Evolutionary conservation across 1,140 invertebrate species (phyloP).

Genomic region (Lucilia cuprina): DNA sequence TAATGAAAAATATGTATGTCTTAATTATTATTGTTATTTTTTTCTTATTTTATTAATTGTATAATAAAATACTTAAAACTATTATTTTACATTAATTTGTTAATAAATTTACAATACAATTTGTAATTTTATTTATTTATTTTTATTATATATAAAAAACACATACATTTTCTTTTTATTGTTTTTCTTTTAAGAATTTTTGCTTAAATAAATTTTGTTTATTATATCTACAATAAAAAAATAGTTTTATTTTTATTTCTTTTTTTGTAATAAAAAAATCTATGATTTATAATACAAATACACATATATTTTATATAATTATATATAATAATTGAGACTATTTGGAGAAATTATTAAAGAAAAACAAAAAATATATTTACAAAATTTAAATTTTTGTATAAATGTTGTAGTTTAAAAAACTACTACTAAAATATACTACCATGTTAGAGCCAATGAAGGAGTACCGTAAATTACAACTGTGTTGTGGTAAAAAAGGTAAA

Average conservation of each 20-base stretch:
- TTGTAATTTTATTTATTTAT: background rate
- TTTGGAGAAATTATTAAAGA: background rate
- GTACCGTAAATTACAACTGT: background rate
- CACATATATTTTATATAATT: background rate
- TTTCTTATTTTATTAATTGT: background rate
- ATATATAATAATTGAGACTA: conserved; percentile 31
- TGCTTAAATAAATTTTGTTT: conserved; percentile 2
- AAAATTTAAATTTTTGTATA: background rate
- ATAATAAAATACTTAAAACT: conserved; percentile 9
- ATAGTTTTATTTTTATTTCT: background rate
- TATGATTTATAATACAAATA: conserved; percentile 1
- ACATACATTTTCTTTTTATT: background rate
- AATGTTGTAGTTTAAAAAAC: background rate
- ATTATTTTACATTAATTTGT: conserved; percentile 1
- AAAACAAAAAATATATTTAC: conserved; percentile 8
- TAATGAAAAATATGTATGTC: background rate
- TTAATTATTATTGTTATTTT: background rate
- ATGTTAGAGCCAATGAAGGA: background rate
- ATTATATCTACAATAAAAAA: conserved; percentile 28
- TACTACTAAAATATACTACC: background rate
- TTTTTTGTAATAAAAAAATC: background rate
- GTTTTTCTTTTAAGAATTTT: background rate
- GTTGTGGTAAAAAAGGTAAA: background rate
- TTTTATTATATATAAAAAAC: conserved; percentile 25
- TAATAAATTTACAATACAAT: background rate